These are phyloP conservation scores for Buphagus erythrorhynchus DNA, from an alignment of 2,797 vertebrate species.

Conservation along the genomic window DNA sequence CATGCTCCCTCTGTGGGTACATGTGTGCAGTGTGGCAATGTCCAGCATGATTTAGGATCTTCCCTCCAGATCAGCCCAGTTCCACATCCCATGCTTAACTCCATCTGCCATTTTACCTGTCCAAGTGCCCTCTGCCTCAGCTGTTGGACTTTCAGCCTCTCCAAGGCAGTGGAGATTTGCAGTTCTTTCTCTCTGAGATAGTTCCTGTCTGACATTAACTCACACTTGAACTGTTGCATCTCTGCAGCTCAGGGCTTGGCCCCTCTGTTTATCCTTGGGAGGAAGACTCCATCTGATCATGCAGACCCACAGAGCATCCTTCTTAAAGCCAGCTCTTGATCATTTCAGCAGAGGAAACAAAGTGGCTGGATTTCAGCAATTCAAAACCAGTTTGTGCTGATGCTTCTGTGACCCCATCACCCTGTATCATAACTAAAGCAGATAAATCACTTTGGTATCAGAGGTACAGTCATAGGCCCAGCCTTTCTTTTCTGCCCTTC, in stretches of 20 bases:
- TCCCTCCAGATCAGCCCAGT: background rate
- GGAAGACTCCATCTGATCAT: background rate
- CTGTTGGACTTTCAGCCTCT: background rate
- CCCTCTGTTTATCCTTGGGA: background rate
- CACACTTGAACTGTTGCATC: background rate
- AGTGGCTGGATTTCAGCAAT: background rate
- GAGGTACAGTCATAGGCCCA: background rate
- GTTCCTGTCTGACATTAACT: background rate
- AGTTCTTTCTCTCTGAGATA: background rate
- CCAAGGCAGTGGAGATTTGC: background rate
- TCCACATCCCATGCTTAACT: background rate
- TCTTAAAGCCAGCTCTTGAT: background rate
- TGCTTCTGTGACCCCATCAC: background rate
- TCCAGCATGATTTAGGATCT: background rate
- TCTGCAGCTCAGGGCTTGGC: background rate
- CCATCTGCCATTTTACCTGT: background rate
- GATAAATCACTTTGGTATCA: background rate
- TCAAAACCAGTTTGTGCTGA: background rate
- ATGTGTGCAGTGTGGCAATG: background rate
- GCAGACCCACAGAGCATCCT: background rate
- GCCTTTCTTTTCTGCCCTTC: background rate
- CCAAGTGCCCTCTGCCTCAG: background rate
- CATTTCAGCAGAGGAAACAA: background rate
- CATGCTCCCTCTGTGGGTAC: background rate
- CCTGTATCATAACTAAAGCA: background rate